Evolutionary conservation across 1,140 invertebrate species (phyloP), one percentile per base, ranked within the genome.

Genomic region (Tetranychus cinnabarinus): DNA sequence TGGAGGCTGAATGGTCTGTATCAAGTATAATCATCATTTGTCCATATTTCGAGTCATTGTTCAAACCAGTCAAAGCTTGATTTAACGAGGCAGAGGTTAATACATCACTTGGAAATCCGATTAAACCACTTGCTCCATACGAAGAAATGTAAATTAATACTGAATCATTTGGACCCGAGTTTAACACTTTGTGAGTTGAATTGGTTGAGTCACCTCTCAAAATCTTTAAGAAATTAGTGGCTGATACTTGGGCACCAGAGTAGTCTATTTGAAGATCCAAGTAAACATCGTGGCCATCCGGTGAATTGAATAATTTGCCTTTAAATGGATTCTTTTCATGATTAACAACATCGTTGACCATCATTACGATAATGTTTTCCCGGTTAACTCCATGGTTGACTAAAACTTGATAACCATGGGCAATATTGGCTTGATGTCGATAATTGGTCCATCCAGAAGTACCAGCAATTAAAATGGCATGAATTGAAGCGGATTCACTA

Each of bases 311-410:
- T 7, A 82, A 72, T 34, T 75, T 71, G 4, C 80, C 80, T 48
- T 68, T 71, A 54, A 70, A 73, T 31, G 78, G 78, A 70, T 82
- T 82, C 35, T 73, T 67, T 60, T 57, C 34, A 69, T 74, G 76
- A 62, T 77, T 45, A 5, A 79, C 80, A 62, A 81, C 75, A 66
- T 81, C 80, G 71, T 81, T 79, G 68, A 76, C 79, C 77, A 80
- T 80, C 76, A 81, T 77, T 12, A 77, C 77, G 60, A 81, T 73
- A 62, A 82, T 81, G 55, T 75, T 71, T 62, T 79, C 76, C 60
- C 74, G 73, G 15, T 76, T 74, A 61, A 81, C 71, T 48, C 80
- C 80, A 72, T 80, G 74, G 35, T 66, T 68, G 13, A 70, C 67
- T 15, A 81, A 61, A 57, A 81, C 71, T 61, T 82, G 80, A 67